A percentile compares a stretch with the other conserved stretches of the same genome.
Evolutionary conservation across 2,888 invertebrate species (phyloP).

Genomic region (Andrena minutula): DNA sequence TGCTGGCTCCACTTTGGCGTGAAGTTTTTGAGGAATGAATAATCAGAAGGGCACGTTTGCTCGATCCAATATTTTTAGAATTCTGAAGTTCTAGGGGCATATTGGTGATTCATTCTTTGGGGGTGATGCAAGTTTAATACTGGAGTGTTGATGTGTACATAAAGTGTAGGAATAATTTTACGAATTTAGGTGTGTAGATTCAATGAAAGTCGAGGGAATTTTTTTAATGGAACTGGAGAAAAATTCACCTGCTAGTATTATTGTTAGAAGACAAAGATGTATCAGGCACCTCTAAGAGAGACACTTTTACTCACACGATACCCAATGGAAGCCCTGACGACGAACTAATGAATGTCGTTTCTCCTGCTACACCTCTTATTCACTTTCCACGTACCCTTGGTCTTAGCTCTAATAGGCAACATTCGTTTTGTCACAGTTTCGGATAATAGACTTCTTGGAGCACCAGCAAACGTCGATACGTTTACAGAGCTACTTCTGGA

Average conservation of each 20-base stretch:
- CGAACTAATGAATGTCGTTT: constrained; percentile 44
- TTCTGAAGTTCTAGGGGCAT: too few species aligned
- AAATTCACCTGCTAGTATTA: neutral
- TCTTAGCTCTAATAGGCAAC: constrained; percentile 16
- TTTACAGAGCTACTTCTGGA: neutral
- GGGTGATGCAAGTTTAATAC: too few species aligned
- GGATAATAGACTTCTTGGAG: neutral
- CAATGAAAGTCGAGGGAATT: too few species aligned
- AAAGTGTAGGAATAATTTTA: too few species aligned
- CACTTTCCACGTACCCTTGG: constrained; percentile 4
- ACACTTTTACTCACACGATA: neutral
- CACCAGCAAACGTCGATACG: neutral
- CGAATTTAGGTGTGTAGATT: too few species aligned
- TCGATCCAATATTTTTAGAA: too few species aligned
- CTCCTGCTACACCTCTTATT: constrained; percentile 14
- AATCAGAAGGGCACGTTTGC: too few species aligned
- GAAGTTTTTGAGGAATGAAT: too few species aligned
- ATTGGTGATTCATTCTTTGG: too few species aligned
- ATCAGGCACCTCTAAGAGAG: neutral
- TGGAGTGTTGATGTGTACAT: too few species aligned
- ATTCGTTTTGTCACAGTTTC: neutral
- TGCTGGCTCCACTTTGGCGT: neutral
- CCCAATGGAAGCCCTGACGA: constrained; percentile 26
- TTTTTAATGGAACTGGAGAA: neutral
- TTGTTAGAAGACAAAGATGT: neutral